Evolutionary conservation across 2,113 vertebrate species (phyloP).

Genomic region (Oryzias javanicus): DNA sequence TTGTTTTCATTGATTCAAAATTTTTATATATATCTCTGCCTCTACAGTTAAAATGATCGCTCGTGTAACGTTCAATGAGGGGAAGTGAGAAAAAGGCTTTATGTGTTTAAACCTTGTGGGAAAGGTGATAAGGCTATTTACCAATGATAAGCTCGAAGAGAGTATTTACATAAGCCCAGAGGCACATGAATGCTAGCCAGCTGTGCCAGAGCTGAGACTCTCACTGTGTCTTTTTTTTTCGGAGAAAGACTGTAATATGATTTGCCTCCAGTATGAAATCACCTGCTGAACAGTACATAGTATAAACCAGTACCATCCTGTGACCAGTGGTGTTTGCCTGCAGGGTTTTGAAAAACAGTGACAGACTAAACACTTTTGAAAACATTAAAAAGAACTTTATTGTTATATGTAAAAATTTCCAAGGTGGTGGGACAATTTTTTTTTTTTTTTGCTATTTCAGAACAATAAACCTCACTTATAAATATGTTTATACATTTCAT

Average conservation of each 20-base stretch:
- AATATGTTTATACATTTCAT: no score
- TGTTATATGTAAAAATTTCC: slow-evolving; percentile 1
- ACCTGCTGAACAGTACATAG: slow-evolving; percentile 48
- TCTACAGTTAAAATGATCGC: slow-evolving; percentile 24
- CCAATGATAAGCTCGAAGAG: slow-evolving; percentile 49
- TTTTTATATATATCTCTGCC: slow-evolving; percentile 23
- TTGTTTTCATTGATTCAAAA: neutral
- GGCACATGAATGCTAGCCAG: slow-evolving; percentile 56
- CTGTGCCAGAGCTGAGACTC: slow-evolving; percentile 47
- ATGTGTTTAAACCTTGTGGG: slow-evolving; percentile 46
- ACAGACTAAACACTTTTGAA: slow-evolving; percentile 6
- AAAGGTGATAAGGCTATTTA: slow-evolving; percentile 69
- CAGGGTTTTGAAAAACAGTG: slow-evolving; percentile 14
- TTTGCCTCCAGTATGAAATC: slow-evolving; percentile 50
- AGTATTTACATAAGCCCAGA: slow-evolving; percentile 63
- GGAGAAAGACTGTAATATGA: slow-evolving; percentile 35
- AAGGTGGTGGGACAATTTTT: no score
- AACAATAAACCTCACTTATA: no score
- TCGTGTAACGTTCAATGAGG: slow-evolving; percentile 35
- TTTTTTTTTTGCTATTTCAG: no score
- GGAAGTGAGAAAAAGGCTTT: slow-evolving; percentile 18
- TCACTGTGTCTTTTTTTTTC: slow-evolving; percentile 50
- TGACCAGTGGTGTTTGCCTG: slow-evolving; percentile 42
- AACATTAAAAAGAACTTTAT: neutral
- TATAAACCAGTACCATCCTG: slow-evolving; percentile 37